Evolutionary conservation across 2,888 invertebrate genomes (phyloP), one percentile per base, ranked within the genome.

Genomic region (Leistus spinibarbis): DNA sequence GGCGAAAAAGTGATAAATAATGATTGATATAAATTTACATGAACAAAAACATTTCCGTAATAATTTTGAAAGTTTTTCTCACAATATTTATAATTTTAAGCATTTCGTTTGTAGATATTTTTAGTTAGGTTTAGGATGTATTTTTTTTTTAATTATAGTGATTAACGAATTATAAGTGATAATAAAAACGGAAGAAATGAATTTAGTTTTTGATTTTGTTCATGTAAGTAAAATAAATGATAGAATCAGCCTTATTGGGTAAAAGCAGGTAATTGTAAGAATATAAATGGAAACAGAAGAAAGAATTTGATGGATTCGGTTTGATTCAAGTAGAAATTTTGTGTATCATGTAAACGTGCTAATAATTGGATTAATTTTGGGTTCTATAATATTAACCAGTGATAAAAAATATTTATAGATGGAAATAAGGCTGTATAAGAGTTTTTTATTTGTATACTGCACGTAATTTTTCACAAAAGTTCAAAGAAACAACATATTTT

Each of bases 381-480:
- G 60, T 60, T 60, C 40, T 40, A 17, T 22, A 60, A 22, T 60
- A 22, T 60, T 2, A 60, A 60, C 60, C 60, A 60, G 60, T 60
- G 60, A 60, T 60, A 60, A 19, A 60, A 60, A 20, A 10, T 19
- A 20, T 60, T 60, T 60, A 56, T 19, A 19, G 56, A 56, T 19
- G 17, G 40, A 17, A 64, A 72, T 72, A 72, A 65, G 72, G 72
- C 72, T 72, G 72, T 72, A 72, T 66, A 72, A 22, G 27, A 66
- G 53, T 65, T 71, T 71, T 53, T 71, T 63, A 69, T 60, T 17
- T 54, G 40, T 40, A 40, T 40, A 40, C 27, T 22, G 65, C 72
- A 72, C 72, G 72, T 72, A 67, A 62, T 73, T 73, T 73, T 73
- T 67, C 65, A 73, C 73, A 73, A 73, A 62, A 73, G 73, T 73